Percentiles rank a stretch among this genome's conserved stretches.
phyloP scores from a whole-genome alignment of 2,888 invertebrate species.

The Bombylius discolor region DNA sequence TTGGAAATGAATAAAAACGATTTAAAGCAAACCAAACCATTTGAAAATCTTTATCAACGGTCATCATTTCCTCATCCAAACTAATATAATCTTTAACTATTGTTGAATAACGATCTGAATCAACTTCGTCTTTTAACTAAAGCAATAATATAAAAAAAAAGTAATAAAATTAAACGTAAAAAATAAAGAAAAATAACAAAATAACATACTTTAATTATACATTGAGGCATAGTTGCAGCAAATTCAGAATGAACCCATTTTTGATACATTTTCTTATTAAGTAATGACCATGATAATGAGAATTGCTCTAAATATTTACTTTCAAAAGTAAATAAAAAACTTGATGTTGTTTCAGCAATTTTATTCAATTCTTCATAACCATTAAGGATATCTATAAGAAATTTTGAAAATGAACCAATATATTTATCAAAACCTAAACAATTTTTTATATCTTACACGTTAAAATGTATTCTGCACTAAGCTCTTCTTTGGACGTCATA shows the following conservation, averaged over 20 bases:
- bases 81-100: constrained; percentile 40
- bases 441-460: too few relatives aligned
- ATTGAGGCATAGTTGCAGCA: constrained; percentile 42
- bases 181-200: background rate
- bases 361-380: constrained; percentile 49
- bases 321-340: constrained; percentile 48
- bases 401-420: too few relatives aligned
- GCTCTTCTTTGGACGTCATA: too few relatives aligned
- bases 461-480: too few relatives aligned
- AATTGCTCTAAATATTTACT: constrained; percentile 48
- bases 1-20: constrained; percentile 31
- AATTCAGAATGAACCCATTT: constrained; percentile 39
- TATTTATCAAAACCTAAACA: too few relatives aligned
- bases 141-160: background rate
- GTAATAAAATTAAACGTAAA: background rate
- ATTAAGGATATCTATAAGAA: constrained; percentile 42
- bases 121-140: constrained; percentile 28
- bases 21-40: constrained; percentile 17
- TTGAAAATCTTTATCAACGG: constrained; percentile 32
- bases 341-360: constrained; percentile 46
- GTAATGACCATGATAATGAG: constrained; percentile 51
- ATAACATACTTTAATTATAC: constrained; percentile 39
- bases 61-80: constrained; percentile 48
- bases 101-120: constrained; percentile 29
- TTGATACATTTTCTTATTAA: constrained; percentile 56